Evolutionary conservation across 2,113 vertebrate genomes (phyloP).

Genomic region (Neodon shergylaensis): DNA sequence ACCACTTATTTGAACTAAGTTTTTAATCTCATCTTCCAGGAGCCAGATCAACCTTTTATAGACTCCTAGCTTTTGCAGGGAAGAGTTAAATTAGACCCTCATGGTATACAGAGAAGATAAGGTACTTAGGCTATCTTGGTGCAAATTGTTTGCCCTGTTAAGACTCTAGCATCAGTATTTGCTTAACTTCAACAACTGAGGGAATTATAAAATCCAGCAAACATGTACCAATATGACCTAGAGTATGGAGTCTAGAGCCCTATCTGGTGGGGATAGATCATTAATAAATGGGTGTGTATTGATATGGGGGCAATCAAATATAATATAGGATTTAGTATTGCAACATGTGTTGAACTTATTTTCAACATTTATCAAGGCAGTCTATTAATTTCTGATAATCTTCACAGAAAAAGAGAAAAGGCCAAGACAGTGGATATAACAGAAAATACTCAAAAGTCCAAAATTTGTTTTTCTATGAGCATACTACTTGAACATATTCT

Average conservation of each 20-base stretch:
- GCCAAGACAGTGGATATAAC: neutral
- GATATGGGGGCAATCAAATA: neutral
- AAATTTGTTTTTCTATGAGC: neutral
- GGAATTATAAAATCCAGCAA: neutral
- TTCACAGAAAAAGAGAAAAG: neutral
- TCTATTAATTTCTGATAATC: neutral
- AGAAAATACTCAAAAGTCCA: neutral
- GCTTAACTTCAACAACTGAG: neutral
- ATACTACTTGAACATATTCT: neutral
- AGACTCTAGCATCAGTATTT: neutral
- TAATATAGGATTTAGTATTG: neutral
- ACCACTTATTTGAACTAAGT: neutral
- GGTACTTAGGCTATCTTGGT: neutral
- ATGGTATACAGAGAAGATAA: neutral
- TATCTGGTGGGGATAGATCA: neutral
- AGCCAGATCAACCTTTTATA: neutral
- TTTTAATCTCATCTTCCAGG: neutral
- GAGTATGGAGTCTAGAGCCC: fast-evolving
- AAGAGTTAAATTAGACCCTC: neutral
- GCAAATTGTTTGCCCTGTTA: neutral
- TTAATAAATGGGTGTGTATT: neutral
- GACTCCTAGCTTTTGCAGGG: neutral
- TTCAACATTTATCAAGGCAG: neutral
- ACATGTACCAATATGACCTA: neutral
- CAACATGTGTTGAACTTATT: neutral